Percentiles rank a stretch among this genome's conserved stretches.
Conservation (phyloP, 2,888 invertebrate species). For the Platyscelio sp. region DNA sequence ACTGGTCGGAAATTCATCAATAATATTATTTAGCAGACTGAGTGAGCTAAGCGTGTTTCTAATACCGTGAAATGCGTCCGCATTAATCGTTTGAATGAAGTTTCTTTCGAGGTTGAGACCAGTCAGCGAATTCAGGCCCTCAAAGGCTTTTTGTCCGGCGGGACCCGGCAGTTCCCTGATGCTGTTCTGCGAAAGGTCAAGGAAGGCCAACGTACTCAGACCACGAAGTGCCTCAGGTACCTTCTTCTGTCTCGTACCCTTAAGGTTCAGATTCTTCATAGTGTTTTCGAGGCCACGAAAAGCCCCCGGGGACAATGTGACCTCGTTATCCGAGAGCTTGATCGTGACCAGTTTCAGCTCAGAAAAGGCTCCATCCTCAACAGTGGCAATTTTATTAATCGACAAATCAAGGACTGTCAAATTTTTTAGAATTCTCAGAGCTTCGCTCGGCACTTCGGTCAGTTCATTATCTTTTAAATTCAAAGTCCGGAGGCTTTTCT, state of each 20-base stretch:
- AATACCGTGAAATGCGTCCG: slow-evolving; percentile 92
- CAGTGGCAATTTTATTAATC: slow-evolving; percentile 90
- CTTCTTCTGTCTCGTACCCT: slow-evolving; percentile 93
- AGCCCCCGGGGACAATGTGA: slow-evolving; percentile 90
- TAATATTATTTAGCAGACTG: slow-evolving; percentile 94
- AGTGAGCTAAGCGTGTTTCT: slow-evolving; percentile 94
- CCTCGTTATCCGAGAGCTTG: slow-evolving; percentile 95
- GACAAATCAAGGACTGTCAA: slow-evolving; percentile 94
- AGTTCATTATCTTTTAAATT: slow-evolving; percentile 95
- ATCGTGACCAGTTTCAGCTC: slow-evolving; percentile 92
- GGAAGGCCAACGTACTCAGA: slow-evolving; percentile 92
- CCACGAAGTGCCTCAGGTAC: slow-evolving; percentile 93
- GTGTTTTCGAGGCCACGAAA: slow-evolving; percentile 93
- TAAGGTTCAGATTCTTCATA: slow-evolving; percentile 95
- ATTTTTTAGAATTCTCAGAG: slow-evolving; percentile 89
- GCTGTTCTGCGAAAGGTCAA: slow-evolving; percentile 96
- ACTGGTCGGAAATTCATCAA: slow-evolving; percentile 94
- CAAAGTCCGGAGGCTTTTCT: slow-evolving; percentile 92
- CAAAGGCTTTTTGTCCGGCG: slow-evolving; percentile 89
- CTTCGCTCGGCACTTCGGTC: slow-evolving; percentile 91
- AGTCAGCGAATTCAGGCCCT: slow-evolving; percentile 93
- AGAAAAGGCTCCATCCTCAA: slow-evolving; percentile 92
- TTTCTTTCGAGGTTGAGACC: slow-evolving; percentile 96
- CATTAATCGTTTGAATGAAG: slow-evolving; percentile 91
- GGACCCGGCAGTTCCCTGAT: slow-evolving; percentile 92